Base-by-base conservation (phyloP, 2,888 invertebrate genomes). In the Rhamnusium bicolor region DNA sequence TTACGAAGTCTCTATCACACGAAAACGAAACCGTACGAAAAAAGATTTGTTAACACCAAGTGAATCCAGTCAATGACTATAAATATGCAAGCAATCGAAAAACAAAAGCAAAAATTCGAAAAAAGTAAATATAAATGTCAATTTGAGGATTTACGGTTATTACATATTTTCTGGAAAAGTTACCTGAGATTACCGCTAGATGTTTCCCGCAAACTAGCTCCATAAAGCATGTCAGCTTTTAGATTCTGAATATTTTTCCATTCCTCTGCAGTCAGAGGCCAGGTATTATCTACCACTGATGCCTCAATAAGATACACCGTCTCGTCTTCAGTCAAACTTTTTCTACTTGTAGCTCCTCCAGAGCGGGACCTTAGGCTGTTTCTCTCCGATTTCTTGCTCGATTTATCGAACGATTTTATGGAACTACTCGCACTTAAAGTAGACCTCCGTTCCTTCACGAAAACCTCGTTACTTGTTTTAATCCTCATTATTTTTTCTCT, bases 261-360 rank as follows among this genome's bases (percentile, higher is more conserved):
- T 78, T 89, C 89, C 0, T 73, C 69, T 5, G 71, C 75, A 0
- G 85, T 87, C 61, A 89, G 75, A 1, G 89, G 89, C 89, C 89
- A 89, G 1, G 86, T 85, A 61, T 88, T 75, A 3, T 87, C 80
- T 0, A 87, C 66, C n/a, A 88, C 85, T 5, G 76, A 82, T 8
- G 83, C 87, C 61, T 88, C 86, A 10, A 78, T 68, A 6, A 70
- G 16, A 27, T 71, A 67, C 16, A 56, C 21, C 12, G 61, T 61
- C n/a, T 46, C 61, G 1, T 46, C 12, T 12, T 1, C 21, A 4
- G 4, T n/a, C 7, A 46, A 4, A 18, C 51, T 51, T 18, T 19
- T 51, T 10, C 7, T 18, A 19, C 51, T 51, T 2, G 10, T 3
- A 2, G 10, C 29, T 7, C n/a, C 10, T 21, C 21, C 19, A 5